Evolutionary conservation across 92 coral and sea anemone genomes (phyloP), one percentile per base, ranked within the genome.

Genomic region (Actinernus sp.): DNA sequence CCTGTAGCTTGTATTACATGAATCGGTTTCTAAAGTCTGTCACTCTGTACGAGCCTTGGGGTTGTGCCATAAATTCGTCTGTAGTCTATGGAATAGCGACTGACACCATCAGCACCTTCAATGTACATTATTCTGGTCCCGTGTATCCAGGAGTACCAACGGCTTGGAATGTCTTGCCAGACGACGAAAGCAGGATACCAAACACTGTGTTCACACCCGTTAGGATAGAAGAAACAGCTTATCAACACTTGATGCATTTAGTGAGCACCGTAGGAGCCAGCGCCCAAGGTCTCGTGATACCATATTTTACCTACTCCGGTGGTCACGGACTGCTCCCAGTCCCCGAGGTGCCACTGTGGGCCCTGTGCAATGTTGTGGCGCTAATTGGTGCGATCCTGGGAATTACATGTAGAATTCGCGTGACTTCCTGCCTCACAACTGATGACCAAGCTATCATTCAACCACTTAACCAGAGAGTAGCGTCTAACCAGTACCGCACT

Each of bases 21-120:
- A 34, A 14, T 34, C 41, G 8, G 6, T 14, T 14, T 6, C 8
- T 34, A 6, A 34, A 34, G 41, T 34, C 41, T 6, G 14, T 34
- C 41, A 34, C 41, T 34, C 41, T 34, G 41, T 34, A 34, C 41
- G 41, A 34, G 41, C 41, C 41, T 34, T 34, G 41, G 41, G 41
- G 41, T 6, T 34, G 41, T 14, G 41, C 41, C 6, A 34, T 34
- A 34, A 14, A 34, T 14, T 6, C 41, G 8, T 6, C 8, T 14
- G 41, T 14, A 34, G 41, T 34, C 41, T 34, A 34, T 14, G 41
- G 41, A 6, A 34, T 34, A 34, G 41, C 41, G 6, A 14, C 41
- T 6, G 41, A 14, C 14, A 6, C 14, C 14, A 34, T 34, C 14
- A 14, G 41, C 14, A 34, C 14, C 14, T 6, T 6, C 41, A 34